Evolutionary conservation across 2,888 invertebrate species (phyloP).

Genomic region (Phania funesta): DNA sequence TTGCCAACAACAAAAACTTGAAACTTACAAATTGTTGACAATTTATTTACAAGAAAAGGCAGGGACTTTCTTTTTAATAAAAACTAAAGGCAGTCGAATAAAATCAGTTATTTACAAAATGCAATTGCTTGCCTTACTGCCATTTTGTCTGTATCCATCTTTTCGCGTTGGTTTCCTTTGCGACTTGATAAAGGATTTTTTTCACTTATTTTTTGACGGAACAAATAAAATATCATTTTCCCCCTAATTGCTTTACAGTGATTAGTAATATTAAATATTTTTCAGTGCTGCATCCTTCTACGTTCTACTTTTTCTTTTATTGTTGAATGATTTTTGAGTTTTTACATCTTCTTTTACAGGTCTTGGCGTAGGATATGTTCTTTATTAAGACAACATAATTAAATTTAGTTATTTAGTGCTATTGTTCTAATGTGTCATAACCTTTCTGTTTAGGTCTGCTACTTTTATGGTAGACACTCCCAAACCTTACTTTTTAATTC

Average conservation of each 20-base stretch:
- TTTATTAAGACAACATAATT: conserved; percentile 2
- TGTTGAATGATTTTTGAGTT: conserved; percentile 72
- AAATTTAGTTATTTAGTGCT: conserved; percentile 43
- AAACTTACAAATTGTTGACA: conserved; percentile 78
- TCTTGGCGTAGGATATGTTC: no score
- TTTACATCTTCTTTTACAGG: conserved; percentile 39
- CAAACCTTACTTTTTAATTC: no score
- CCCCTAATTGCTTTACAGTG: conserved; percentile 80
- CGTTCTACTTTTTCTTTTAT: conserved; percentile 20
- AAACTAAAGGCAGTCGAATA: neutral
- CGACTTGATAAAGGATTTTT: neutral
- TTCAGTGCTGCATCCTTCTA: conserved; percentile 63
- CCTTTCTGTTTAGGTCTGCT: no score
- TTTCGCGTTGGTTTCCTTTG: conserved; percentile 24
- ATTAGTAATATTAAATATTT: conserved; percentile 80
- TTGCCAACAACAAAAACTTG: conserved; percentile 71
- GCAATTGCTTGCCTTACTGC: conserved; percentile 48
- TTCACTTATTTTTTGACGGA: neutral
- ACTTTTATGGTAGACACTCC: no score
- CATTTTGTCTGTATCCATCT: conserved; percentile 48
- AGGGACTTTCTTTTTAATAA: conserved; percentile 31
- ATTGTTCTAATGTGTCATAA: conserved; percentile 49
- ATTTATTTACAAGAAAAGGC: conserved; percentile 72
- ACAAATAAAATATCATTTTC: conserved; percentile 78
- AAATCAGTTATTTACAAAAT: conserved; percentile 42